Base-by-base conservation (phyloP, 1,140 invertebrate species). In the Bombyx mandarina region DNA sequence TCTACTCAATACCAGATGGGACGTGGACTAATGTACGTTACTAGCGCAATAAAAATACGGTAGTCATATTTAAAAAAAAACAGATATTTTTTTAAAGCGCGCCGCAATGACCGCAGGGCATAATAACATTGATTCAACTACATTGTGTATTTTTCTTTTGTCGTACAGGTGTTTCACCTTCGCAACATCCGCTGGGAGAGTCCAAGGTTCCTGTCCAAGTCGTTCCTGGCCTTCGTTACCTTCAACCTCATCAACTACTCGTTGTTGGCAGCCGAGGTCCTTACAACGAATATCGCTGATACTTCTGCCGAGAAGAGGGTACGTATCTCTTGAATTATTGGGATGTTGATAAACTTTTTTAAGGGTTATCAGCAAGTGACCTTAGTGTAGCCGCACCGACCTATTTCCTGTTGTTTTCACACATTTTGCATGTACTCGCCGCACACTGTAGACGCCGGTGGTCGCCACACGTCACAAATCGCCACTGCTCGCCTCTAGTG, bases 241-340 rank as follows among this genome's bases (percentile, higher is more conserved):
- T 98, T 98, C 85, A 98, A 98, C 82, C 88, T 97, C 54, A 93
- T 98, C 69, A 94, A 92, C 49, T 98, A 97, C 87, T 94, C 95
- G 43, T 86, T 98, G 26, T 90, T 97, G 48, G 83, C 95, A 5
- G 93, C 94, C 8, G 95, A 97, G 82, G 92, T 97, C 49, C 85
- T 95, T 43, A 92, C 92, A 10, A 92, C 91, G 7, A 91, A 91
- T 71, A 88, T 93, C 35, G 89, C 90, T 6, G 90, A 92, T 71
- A 91, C 91, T 0, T 89, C 91, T 47, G 80, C 89, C 49, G 88
- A 91, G 71, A 90, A 91, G 69, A 91, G 90, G 85, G 90, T 92
- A 82, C 75, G 64, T 51, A 5, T 49, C n/a, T 35, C 26, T 35
- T 35, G 26, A 5, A 3, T 35, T 35, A 35, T 35, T 35, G 26